Conservation (phyloP, 1,140 invertebrate genomes). For the Wasmannia auropunctata region DNA sequence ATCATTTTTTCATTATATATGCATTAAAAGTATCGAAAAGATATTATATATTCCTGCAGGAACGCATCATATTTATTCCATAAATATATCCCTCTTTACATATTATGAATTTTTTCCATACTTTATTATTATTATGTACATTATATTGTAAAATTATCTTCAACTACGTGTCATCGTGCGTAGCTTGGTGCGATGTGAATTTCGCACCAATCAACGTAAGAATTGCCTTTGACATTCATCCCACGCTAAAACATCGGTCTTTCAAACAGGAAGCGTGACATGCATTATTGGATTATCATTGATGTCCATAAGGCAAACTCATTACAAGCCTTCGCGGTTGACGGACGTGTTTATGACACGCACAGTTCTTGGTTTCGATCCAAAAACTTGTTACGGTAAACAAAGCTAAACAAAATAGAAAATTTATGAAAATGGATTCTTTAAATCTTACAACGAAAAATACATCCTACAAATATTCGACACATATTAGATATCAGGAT, state of each 20-base stretch:
- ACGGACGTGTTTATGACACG: neutral
- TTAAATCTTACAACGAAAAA: neutral
- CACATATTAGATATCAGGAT: neutral
- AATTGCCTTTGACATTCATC: constrained; percentile 42
- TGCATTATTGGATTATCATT: constrained; percentile 34
- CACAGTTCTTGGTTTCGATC: neutral
- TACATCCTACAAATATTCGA: neutral
- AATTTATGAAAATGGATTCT: neutral
- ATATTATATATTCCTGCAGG: neutral
- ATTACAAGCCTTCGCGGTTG: neutral
- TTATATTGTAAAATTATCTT: constrained; percentile 14
- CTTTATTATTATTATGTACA: neutral
- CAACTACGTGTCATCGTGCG: neutral
- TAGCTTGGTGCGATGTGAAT: neutral
- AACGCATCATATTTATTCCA: neutral
- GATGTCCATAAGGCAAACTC: constrained; percentile 23
- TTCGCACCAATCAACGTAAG: constrained; percentile 22
- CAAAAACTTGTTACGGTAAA: constrained; percentile 11
- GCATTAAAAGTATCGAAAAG: neutral
- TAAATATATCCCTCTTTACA: neutral
- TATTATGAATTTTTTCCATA: neutral
- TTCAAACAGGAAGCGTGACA: constrained; percentile 19
- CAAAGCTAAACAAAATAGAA: neutral
- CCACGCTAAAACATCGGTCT: constrained; percentile 1
- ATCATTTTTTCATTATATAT: neutral